These are phyloP conservation scores for Nemoura dubitans DNA, from an alignment of 2,888 invertebrate species.

Conservation along the genomic window DNA sequence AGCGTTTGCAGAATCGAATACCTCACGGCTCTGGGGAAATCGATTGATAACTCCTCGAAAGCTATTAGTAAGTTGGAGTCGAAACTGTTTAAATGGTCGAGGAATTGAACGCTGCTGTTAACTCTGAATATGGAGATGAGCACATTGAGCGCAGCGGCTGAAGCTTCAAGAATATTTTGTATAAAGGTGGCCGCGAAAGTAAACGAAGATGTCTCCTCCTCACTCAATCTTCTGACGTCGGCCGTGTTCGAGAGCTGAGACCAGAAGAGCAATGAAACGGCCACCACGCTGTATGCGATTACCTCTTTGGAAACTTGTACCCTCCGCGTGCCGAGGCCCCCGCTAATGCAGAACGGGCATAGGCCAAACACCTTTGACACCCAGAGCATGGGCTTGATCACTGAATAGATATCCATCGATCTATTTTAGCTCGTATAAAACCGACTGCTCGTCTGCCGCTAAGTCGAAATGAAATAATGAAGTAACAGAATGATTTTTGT, in stretches of 20 bases:
- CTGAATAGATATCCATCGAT: not conserved
- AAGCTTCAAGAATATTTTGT: not conserved
- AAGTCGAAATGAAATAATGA: no score
- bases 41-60: not conserved
- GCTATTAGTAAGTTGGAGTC: not conserved
- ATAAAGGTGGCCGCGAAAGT: not conserved
- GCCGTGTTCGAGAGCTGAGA: not conserved
- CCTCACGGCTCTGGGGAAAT: not conserved
- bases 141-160: not conserved
- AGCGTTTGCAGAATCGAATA: not conserved
- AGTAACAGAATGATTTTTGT: no score
- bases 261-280: not conserved
- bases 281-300: not conserved
- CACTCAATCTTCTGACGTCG: not conserved
- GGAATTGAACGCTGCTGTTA: not conserved
- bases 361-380: not conserved
- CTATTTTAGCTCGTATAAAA: not conserved
- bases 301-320: not conserved
- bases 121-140: not conserved
- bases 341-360: not conserved
- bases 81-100: not conserved
- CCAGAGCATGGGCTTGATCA: not conserved
- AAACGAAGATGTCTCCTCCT: not conserved
- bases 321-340: not conserved
- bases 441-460: no score